A percentile compares a stretch with the other conserved stretches of the same genome.
Evolutionary conservation across 2,888 invertebrate species (phyloP).

Genomic region (Margaritifera margaritifera): DNA sequence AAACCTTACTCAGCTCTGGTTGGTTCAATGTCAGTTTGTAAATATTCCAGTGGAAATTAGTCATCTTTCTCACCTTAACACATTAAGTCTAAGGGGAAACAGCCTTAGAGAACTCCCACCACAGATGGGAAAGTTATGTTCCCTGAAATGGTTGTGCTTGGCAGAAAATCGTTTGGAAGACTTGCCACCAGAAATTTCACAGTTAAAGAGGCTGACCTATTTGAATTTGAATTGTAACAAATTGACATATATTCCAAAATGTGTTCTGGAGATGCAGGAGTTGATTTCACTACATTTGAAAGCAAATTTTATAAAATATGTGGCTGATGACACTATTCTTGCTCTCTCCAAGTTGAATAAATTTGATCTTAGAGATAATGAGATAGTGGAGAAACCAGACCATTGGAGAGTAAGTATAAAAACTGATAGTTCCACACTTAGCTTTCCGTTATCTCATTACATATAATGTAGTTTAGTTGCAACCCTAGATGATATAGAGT

Average conservation of each 20-base stretch:
- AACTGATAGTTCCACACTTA: too few relatives aligned
- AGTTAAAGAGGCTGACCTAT: conserved; percentile 53
- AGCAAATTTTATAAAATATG: conserved; percentile 49
- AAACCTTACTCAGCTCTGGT: conserved; percentile 63
- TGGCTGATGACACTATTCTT: conserved; percentile 63
- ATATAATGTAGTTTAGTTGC: too few relatives aligned
- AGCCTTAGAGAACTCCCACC: conserved; percentile 54
- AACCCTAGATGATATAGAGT: too few relatives aligned
- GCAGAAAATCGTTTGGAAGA: conserved; percentile 61
- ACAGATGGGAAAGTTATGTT: conserved; percentile 48
- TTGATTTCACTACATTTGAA: conserved; percentile 57
- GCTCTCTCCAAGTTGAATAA: conserved; percentile 61
- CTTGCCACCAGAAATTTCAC: conserved; percentile 52
- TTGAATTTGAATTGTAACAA: conserved; percentile 64
- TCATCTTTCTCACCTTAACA: conserved; percentile 51
- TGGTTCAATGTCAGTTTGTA: conserved; percentile 60
- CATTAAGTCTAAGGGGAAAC: conserved; percentile 62
- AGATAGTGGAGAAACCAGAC: conserved; percentile 54
- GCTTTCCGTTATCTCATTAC: too few relatives aligned
- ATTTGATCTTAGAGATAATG: conserved; percentile 68
- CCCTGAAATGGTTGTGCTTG: conserved; percentile 65
- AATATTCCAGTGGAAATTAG: conserved; percentile 61
- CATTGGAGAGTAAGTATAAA: conserved; percentile 65
- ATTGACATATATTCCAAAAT: conserved; percentile 57
- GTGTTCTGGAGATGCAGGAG: conserved; percentile 49